phyloP scores from a whole-genome alignment of 2,888 invertebrate species.

The Portevinia maculata region DNA sequence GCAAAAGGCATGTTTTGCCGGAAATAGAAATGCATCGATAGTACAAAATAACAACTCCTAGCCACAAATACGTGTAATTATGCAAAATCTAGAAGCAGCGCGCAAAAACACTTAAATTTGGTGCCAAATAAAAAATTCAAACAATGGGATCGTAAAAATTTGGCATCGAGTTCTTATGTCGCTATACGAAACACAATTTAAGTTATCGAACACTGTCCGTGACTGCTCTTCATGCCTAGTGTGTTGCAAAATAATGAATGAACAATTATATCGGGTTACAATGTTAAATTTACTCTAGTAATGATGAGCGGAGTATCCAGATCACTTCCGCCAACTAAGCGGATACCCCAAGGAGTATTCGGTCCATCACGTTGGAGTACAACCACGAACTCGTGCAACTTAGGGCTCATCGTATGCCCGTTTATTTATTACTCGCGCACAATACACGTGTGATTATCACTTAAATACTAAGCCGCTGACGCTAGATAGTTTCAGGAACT shows the following conservation, averaged over 20 bases:
- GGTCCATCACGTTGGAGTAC: constrained; percentile 88
- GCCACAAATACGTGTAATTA: constrained; percentile 39
- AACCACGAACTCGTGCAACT: constrained; percentile 90
- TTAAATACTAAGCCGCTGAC: constrained; percentile 15
- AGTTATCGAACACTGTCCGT: constrained; percentile 37
- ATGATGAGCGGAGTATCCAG: constrained; percentile 93
- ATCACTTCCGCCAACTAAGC: constrained; percentile 93
- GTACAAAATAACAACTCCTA: constrained; percentile 76
- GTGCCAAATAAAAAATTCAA: constrained; percentile 55
- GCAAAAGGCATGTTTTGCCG: constrained; percentile 62
- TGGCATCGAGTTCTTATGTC: constrained; percentile 53
- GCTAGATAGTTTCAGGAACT: neutral
- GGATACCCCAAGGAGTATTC: constrained; percentile 92
- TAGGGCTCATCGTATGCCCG: constrained; percentile 82
- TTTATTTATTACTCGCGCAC: constrained; percentile 10
- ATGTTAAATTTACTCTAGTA: constrained; percentile 88
- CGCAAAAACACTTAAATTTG: constrained; percentile 62
- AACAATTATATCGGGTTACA: constrained; percentile 69
- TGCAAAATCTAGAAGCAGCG: constrained; percentile 47
- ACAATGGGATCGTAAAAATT: constrained; percentile 66
- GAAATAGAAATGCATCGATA: constrained; percentile 71
- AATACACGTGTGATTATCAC: constrained; percentile 11
- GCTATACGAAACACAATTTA: constrained; percentile 54
- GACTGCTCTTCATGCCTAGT: constrained; percentile 20
- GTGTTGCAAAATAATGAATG: constrained; percentile 59